Percentiles rank a stretch among this genome's conserved stretches.
Evolutionary conservation across 2,888 invertebrate species (phyloP).

Genomic region (Smittia sp.): DNA sequence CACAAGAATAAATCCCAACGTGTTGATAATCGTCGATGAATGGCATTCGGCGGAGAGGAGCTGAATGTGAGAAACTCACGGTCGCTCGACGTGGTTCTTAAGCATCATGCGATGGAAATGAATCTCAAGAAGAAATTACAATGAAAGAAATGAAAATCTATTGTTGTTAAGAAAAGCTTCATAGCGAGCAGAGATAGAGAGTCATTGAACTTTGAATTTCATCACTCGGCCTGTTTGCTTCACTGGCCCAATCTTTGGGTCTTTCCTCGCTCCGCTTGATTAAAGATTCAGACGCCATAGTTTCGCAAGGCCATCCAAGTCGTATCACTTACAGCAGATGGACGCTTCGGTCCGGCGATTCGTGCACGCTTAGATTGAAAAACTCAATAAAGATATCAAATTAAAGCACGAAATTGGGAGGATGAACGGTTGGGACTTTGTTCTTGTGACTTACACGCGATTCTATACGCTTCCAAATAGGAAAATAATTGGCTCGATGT

Average conservation of each 20-base stretch:
- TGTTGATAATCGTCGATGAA: conserved; percentile 13
- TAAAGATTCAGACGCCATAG: neutral
- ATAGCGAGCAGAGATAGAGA: neutral
- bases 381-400: no score
- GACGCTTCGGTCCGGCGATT: no score
- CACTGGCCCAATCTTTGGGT: neutral
- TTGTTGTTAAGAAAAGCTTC: conserved; percentile 2
- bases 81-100: neutral
- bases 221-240: neutral
- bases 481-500: no score
- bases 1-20: conserved; percentile 4
- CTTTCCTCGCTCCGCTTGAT: neutral
- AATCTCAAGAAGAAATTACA: neutral
- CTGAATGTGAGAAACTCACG: neutral
- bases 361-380: no score
- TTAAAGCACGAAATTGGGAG: no score
- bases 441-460: no score
- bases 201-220: conserved; percentile 13
- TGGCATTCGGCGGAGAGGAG: neutral
- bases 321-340: no score
- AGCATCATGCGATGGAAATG: conserved; percentile 1
- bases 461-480: no score
- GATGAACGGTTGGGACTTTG: no score
- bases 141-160: conserved; percentile 19
- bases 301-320: neutral